phyloP scores from a whole-genome alignment of 1,140 invertebrate species.

The Ceratitis capitata region DNA sequence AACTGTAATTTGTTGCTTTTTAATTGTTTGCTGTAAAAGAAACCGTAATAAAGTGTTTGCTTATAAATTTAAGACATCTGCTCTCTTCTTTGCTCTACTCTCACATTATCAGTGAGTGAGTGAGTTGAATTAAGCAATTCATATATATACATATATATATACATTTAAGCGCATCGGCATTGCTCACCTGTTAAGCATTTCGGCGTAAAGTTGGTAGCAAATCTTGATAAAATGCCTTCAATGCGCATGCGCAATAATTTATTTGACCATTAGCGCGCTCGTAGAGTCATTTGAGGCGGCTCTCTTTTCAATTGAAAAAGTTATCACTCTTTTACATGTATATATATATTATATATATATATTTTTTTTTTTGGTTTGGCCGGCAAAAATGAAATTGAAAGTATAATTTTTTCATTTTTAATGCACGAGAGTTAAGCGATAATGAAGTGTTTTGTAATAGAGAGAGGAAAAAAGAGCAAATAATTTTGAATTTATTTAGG shows the following conservation, averaged over 20 bases:
- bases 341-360: not conserved
- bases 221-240: not conserved
- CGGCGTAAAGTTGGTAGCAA: not conserved
- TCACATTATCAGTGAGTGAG: too few species aligned
- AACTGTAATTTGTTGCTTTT: conserved; percentile 5
- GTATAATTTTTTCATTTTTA: not conserved
- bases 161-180: not conserved
- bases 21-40: not conserved
- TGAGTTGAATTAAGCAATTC: not conserved
- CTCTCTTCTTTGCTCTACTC: not conserved
- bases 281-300: not conserved
- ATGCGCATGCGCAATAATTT: not conserved
- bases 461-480: not conserved
- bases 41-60: not conserved
- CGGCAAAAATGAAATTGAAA: conserved; percentile 9
- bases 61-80: not conserved
- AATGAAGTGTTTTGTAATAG: not conserved
- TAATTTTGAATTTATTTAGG: too few species aligned
- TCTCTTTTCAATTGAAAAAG: not conserved
- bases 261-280: not conserved
- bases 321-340: not conserved
- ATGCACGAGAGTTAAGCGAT: not conserved
- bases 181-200: not conserved
- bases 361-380: not conserved
- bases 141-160: not conserved